These are phyloP conservation scores for Platysternon megacephalum DNA, from an alignment of 2,113 vertebrate species.

Conservation along the genomic window DNA sequence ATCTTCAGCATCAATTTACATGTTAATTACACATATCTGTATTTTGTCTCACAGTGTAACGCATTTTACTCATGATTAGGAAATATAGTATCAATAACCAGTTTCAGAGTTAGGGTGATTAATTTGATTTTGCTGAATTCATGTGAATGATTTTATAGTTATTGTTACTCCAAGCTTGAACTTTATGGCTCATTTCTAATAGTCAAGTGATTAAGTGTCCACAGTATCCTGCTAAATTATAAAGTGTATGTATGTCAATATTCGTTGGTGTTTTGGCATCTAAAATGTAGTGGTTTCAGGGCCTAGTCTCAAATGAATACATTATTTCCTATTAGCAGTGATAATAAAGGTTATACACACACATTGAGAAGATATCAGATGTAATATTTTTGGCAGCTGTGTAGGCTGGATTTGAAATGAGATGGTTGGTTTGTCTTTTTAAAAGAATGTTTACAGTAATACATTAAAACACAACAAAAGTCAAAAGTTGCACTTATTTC, in stretches of 20 bases:
- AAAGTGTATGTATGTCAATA: not conserved
- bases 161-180: not conserved
- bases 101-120: not conserved
- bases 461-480: no score
- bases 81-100: not conserved
- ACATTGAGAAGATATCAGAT: not conserved
- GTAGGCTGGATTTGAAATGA: not conserved
- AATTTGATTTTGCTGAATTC: not conserved
- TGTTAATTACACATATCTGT: not conserved
- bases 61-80: not conserved
- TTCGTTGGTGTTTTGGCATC: not conserved
- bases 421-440: not conserved
- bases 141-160: not conserved
- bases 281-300: not conserved
- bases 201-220: not conserved
- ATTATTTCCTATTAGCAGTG: not conserved
- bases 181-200: no score
- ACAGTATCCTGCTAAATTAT: not conserved
- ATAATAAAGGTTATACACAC: not conserved
- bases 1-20: not conserved
- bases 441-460: not conserved
- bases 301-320: not conserved
- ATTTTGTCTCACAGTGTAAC: no score
- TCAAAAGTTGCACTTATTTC: no score
- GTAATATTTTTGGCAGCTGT: no score